Evolutionary conservation across 2,888 invertebrate genomes (phyloP), one percentile per base, ranked within the genome.

Genomic region (Acholoe squamosa): DNA sequence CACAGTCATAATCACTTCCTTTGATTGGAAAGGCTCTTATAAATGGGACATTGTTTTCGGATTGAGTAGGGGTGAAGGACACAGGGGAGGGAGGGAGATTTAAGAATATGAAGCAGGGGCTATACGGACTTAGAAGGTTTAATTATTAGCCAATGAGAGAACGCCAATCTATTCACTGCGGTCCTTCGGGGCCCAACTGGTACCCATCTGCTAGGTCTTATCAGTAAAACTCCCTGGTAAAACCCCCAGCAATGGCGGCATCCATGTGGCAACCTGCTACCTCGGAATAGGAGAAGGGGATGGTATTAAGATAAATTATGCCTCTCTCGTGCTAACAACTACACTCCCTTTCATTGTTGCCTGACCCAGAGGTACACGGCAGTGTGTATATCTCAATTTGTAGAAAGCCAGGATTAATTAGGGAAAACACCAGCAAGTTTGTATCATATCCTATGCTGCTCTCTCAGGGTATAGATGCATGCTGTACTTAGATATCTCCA

Each of bases 1-100:
- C 80, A 16, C 14, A n/a, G 34, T 80, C n/a, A 80, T 80, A 80
- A 80, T 80, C 80, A 80, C 43, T 80, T 14, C 80, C 80, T 80
- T 43, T 80, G 80, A 80, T 80, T 80, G 80, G 34, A 80, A 80
- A 34, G 80, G 80, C 33, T 80, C 80, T 25, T 80, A 16, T 10
- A n/a, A n/a, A n/a, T n/a, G 80, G 34, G 80, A 14, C 80, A 80
- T 80, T 80, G 80, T 80, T 80, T 80, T 80, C 80, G 33, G 80
- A 80, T 80, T 43, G 80, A 12, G 22, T 33, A 22, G 80, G 80
- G 80, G 80, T 80, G 80, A 80, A 80, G 80, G 80, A 43, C 80
- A 80, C 34, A 43, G 80, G 76, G 76, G 31, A 28, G 76, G 76
- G 76, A 31, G 28, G 31, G 28, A 31, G 76, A 76, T 3, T 14